phyloP scores from a whole-genome alignment of 2,113 vertebrate genomes.

The Clupea harengus region DNA sequence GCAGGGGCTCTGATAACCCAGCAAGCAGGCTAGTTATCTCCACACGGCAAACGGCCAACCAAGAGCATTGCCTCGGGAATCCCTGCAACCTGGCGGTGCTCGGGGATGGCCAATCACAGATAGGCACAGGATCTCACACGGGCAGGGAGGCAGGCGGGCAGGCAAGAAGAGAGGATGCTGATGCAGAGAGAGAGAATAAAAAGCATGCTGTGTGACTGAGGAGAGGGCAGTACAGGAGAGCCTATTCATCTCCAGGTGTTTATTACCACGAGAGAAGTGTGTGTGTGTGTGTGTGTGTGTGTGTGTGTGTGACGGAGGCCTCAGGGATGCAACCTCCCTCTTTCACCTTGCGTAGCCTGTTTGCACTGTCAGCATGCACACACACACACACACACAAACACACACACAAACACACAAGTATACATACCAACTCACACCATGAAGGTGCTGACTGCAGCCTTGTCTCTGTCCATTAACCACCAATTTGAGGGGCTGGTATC shows the following conservation, averaged over 20 bases:
- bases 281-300: conserved; percentile 7
- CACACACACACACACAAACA: not conserved
- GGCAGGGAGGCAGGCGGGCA: not conserved
- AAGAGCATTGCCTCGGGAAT: conserved; percentile 31
- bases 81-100: not conserved
- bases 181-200: not conserved
- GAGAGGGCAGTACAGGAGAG: conserved; percentile 7
- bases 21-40: conserved; percentile 41
- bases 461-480: conserved; percentile 51
- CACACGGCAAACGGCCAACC: conserved; percentile 32
- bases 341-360: conserved; percentile 20
- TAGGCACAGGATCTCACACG: not conserved
- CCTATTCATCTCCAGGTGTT: conserved; percentile 56
- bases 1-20: conserved; percentile 39
- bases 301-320: not conserved
- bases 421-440: not conserved
- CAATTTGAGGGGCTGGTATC: conserved; percentile 40
- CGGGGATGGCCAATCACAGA: not conserved
- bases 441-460: conserved; percentile 50
- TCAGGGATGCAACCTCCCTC: not conserved
- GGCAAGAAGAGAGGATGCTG: not conserved
- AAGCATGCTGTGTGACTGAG: conserved; percentile 22
- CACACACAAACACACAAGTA: conserved; percentile 9
- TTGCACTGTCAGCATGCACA: conserved; percentile 44
- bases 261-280: conserved; percentile 44